Conservation (phyloP, 2,797 vertebrate genomes). For the Myotis vivesi region DNA sequence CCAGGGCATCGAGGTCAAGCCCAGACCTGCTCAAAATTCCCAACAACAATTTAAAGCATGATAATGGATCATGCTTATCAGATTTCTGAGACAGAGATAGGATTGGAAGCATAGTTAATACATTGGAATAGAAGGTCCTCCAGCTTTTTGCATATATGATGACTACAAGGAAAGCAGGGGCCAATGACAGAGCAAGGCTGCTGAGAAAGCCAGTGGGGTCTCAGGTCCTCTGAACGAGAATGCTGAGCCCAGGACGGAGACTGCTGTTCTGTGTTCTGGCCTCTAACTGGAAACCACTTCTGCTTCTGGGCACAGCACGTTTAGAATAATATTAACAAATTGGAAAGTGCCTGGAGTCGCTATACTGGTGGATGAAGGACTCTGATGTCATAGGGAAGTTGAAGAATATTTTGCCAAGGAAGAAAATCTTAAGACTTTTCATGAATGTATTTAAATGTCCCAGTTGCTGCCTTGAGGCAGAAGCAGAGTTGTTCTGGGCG, state of each 20-base stretch:
- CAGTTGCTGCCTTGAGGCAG: neutral
- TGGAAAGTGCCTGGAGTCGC: neutral
- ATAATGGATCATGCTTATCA: neutral
- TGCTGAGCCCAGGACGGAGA: neutral
- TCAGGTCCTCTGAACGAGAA: neutral
- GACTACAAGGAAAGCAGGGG: neutral
- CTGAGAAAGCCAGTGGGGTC: neutral
- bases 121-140: neutral
- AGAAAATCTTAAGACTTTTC: neutral
- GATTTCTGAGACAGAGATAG: neutral
- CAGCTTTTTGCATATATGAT: neutral
- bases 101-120: neutral
- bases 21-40: neutral
- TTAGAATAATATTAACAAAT: neutral
- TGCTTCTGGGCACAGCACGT: neutral
- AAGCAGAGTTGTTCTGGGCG: neutral
- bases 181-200: neutral
- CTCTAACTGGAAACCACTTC: conserved; percentile 37
- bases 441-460: neutral
- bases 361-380: neutral
- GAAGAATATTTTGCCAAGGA: neutral
- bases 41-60: neutral
- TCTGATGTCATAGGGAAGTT: neutral
- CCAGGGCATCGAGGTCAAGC: neutral
- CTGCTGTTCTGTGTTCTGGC: neutral